A percentile compares a stretch with the other conserved stretches of the same genome.
Conservation (phyloP, 1,140 invertebrate genomes). For the Popillia japonica region DNA sequence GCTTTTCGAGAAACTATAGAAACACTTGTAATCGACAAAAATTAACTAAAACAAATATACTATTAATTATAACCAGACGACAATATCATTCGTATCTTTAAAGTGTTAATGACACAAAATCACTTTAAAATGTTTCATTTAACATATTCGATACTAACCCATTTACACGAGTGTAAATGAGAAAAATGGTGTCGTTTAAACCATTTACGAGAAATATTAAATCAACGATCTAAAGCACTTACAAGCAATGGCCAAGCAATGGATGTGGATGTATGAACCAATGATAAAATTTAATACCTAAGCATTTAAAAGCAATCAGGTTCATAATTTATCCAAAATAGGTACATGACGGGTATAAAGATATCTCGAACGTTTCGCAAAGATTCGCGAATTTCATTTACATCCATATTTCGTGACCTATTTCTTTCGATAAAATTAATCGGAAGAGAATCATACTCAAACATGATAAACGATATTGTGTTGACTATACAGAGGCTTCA, state of each 20-base stretch:
- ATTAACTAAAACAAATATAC: no score
- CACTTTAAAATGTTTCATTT: no score
- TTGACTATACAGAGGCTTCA: not conserved
- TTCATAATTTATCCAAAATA: not conserved
- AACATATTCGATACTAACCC: no score
- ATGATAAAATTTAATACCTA: not conserved
- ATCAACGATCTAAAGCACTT: no score
- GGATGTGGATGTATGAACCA: not conserved
- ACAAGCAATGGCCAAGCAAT: not conserved
- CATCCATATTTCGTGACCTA: conserved; percentile 18
- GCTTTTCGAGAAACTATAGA: no score
- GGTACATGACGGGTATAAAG: not conserved
- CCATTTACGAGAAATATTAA: no score
- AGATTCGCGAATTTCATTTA: not conserved
- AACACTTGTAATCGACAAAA: no score
- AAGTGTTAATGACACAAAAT: no score
- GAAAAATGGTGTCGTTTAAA: no score
- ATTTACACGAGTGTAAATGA: no score
- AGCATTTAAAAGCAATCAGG: not conserved
- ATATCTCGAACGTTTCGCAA: not conserved
- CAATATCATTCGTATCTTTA: no score
- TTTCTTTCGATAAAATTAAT: conserved; percentile 20
- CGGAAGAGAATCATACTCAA: conserved; percentile 29
- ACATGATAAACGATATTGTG: conserved; percentile 30
- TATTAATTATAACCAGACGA: no score